phyloP scores from a whole-genome alignment of 2,113 vertebrate genomes.

The Poeciliopsis prolifica region DNA sequence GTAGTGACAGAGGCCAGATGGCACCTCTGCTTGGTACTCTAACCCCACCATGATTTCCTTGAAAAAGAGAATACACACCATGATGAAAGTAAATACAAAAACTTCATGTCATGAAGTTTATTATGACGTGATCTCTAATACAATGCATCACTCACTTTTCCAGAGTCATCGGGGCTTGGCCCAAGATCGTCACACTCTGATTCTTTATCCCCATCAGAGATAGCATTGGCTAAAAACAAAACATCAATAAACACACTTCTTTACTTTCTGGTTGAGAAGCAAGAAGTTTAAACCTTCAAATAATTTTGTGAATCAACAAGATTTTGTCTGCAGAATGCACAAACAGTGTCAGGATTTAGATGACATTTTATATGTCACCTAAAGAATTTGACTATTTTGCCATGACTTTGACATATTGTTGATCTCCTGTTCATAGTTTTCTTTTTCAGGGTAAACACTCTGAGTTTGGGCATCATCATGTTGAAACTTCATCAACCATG shows the following conservation, averaged over 20 bases:
- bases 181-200: constrained; percentile 92
- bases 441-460: background rate
- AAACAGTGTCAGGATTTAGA: background rate
- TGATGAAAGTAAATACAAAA: background rate
- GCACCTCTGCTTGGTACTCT: constrained; percentile 97
- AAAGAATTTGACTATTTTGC: background rate
- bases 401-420: background rate
- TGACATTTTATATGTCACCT: too few relatives aligned
- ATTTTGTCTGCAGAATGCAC: background rate
- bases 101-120: background rate
- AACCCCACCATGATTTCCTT: constrained; percentile 98
- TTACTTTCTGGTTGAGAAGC: background rate
- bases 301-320: background rate
- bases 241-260: background rate
- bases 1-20: constrained; percentile 85
- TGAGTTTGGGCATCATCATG: background rate
- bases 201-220: constrained; percentile 94
- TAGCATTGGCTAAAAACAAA: constrained; percentile 86
- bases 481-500: background rate
- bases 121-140: background rate
- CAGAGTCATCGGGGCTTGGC: constrained; percentile 91
- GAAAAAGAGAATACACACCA: background rate
- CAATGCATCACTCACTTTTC: constrained; percentile 82
- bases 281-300: background rate
- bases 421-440: background rate